Percentiles rank a stretch among this genome's conserved stretches.
Conservation (phyloP, 2,113 vertebrate genomes). For the Hassar affinis region DNA sequence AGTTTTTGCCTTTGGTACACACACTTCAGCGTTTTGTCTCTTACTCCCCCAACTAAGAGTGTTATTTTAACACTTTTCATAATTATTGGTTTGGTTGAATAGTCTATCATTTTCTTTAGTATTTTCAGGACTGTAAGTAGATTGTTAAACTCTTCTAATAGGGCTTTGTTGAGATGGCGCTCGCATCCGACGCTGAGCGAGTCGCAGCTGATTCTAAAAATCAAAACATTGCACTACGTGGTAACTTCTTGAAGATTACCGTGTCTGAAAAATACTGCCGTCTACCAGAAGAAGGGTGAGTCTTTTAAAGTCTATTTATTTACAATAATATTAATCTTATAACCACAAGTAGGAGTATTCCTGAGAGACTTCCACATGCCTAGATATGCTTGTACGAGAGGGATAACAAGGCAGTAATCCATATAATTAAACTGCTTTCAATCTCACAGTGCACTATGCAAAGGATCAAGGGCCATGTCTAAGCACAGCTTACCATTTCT, state of each 20-base stretch:
- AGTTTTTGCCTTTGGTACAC: background rate
- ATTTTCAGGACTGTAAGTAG: background rate
- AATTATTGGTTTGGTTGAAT: background rate
- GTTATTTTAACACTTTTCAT: background rate
- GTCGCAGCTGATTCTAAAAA: slow-evolving; percentile 39
- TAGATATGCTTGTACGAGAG: background rate
- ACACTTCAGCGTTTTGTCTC: background rate
- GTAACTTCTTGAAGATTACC: slow-evolving; percentile 17
- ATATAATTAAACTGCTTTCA: background rate
- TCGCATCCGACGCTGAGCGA: slow-evolving; percentile 52
- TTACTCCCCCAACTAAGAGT: background rate
- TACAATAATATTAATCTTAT: background rate
- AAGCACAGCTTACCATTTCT: background rate
- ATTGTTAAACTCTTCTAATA: slow-evolving; percentile 13
- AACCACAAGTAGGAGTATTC: background rate
- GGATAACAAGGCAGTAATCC: background rate
- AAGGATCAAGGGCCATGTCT: background rate
- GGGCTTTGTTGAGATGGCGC: slow-evolving; percentile 60
- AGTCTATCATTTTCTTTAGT: background rate
- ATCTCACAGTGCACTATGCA: background rate
- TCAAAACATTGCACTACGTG: slow-evolving; percentile 24
- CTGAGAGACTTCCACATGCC: background rate
- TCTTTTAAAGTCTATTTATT: slow-evolving; percentile 9
- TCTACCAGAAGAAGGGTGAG: slow-evolving; percentile 60
- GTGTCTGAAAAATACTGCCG: slow-evolving; percentile 57